These are phyloP conservation scores for Allolobophora icterica DNA, from an alignment of 2,888 invertebrate genomes.

Conservation along the genomic window DNA sequence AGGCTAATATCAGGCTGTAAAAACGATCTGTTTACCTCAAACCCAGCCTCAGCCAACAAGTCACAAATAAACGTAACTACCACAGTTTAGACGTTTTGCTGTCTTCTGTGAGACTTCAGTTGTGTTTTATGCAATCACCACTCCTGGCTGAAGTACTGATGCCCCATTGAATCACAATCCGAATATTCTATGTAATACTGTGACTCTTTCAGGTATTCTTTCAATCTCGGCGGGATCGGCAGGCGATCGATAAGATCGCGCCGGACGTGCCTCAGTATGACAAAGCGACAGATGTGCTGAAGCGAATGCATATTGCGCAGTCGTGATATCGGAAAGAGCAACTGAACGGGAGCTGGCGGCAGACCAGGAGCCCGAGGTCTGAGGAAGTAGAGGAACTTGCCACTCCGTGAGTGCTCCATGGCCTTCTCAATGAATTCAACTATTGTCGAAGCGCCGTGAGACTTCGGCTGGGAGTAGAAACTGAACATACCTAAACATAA, in stretches of 20 bases:
- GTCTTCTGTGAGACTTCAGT: too few species aligned
- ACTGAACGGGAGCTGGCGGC: conserved; percentile 73
- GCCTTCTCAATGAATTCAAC: conserved; percentile 78
- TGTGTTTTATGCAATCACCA: neutral
- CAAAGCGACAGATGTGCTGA: conserved; percentile 74
- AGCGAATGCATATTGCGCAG: conserved; percentile 74
- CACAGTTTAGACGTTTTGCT: neutral
- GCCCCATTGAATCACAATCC: conserved; percentile 26
- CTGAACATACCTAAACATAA: conserved; percentile 77
- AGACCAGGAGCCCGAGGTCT: conserved; percentile 71
- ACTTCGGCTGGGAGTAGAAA: conserved; percentile 65
- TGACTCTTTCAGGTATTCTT: conserved; percentile 59
- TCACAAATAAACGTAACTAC: neutral
- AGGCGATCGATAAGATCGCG: conserved; percentile 75
- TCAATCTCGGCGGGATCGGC: conserved; percentile 71
- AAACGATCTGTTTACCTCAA: neutral
- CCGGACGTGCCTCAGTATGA: conserved; percentile 74
- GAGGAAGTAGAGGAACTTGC: conserved; percentile 78
- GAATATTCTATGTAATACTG: conserved; percentile 49
- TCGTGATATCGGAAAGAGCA: conserved; percentile 77
- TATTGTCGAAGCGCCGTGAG: conserved; percentile 68
- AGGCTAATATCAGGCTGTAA: neutral
- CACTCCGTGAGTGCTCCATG: conserved; percentile 74
- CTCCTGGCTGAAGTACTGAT: conserved; percentile 18
- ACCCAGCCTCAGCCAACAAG: neutral